Conservation (phyloP, 2,797 vertebrate species). For the Phrynocephalus vlangalii region DNA sequence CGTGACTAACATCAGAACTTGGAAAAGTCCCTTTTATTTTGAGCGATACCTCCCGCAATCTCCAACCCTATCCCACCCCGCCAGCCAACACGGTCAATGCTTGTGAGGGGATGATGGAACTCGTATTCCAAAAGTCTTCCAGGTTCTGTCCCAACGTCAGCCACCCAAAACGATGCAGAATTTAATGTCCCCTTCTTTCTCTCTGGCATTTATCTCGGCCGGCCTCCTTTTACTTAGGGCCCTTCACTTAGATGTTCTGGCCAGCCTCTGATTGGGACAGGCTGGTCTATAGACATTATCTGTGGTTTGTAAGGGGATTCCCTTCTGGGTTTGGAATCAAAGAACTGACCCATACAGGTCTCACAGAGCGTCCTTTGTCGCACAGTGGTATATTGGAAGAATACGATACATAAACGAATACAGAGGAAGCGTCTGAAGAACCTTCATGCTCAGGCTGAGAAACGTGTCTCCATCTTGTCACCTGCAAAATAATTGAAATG, state of each 20-base stretch:
- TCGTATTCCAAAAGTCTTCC: too few relatives aligned
- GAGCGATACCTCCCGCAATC: too few relatives aligned
- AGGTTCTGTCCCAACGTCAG: not conserved
- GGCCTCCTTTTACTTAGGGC: not conserved
- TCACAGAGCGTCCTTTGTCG: not conserved
- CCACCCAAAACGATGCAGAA: not conserved
- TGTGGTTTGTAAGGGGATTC: not conserved
- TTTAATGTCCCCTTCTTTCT: not conserved
- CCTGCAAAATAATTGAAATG: constrained; percentile 3
- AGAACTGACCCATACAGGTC: not conserved
- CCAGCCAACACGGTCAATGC: too few relatives aligned
- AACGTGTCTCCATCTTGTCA: not conserved
- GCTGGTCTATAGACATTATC: not conserved
- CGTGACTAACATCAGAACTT: not conserved
- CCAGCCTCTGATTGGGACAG: not conserved
- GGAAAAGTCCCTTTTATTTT: not conserved
- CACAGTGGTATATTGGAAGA: not conserved
- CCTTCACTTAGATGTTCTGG: not conserved
- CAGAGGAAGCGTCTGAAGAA: constrained; percentile 1
- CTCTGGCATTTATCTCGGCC: not conserved
- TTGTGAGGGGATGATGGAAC: too few relatives aligned
- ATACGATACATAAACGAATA: not conserved
- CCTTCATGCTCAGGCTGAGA: not conserved
- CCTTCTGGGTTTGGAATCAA: not conserved
- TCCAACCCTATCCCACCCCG: too few relatives aligned